Percentiles rank a stretch among this genome's conserved stretches.
These are phyloP conservation scores for Calidris pugnax DNA, from an alignment of 2,113 vertebrate genomes.

Conservation along the genomic window DNA sequence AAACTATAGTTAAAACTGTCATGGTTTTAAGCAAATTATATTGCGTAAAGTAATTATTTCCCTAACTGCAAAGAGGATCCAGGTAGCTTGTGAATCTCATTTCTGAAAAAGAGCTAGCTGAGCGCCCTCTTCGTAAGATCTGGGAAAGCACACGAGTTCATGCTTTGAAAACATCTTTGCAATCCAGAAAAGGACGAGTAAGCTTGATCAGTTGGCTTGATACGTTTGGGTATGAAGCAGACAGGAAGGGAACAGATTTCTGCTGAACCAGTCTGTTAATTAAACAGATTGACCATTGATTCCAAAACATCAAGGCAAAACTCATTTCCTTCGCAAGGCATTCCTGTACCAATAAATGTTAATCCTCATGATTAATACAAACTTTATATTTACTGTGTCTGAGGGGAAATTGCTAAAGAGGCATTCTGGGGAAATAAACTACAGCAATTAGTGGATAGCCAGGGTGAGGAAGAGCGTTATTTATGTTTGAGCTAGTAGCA, in stretches of 20 bases:
- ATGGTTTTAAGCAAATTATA: slow-evolving; percentile 65
- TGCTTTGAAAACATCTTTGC: background rate
- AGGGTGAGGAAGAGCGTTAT: background rate
- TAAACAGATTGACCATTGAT: background rate
- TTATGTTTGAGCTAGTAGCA: background rate
- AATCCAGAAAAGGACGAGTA: accelerated
- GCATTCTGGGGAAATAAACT: background rate
- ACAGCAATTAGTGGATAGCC: background rate
- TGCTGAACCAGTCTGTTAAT: background rate
- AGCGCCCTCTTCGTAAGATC: background rate
- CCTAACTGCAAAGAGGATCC: slow-evolving; percentile 27
- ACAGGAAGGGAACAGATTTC: background rate
- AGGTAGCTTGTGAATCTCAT: slow-evolving; percentile 38
- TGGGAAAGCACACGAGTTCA: accelerated
- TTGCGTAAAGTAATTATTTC: slow-evolving; percentile 56
- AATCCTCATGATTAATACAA: background rate
- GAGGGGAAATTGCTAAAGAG: background rate
- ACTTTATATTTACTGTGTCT: accelerated
- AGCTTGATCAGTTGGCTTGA: accelerated
- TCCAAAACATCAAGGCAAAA: background rate
- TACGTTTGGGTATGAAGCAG: accelerated
- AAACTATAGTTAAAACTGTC: slow-evolving; percentile 63
- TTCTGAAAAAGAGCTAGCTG: background rate
- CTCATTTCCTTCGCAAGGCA: background rate
- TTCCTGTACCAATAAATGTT: background rate